Evolutionary conservation across 2,797 vertebrate species (phyloP).

Genomic region (Amblyraja radiata): DNA sequence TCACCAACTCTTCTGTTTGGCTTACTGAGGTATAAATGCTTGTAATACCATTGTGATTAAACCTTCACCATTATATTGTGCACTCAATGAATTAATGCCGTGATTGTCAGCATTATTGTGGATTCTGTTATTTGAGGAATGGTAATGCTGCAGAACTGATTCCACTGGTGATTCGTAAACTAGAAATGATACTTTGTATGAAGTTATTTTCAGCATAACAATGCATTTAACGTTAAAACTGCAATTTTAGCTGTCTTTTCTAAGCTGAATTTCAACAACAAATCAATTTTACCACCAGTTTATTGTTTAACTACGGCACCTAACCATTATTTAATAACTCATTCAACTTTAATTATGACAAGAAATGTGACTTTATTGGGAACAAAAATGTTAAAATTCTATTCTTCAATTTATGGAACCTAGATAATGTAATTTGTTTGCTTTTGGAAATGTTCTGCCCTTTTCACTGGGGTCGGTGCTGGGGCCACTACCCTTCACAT

Average conservation of each 20-base stretch:
- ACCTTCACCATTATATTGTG: background rate
- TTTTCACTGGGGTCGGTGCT: too few species aligned
- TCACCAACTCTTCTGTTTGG: constrained; percentile 81
- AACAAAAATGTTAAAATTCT: background rate
- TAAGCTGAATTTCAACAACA: background rate
- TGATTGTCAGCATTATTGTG: background rate
- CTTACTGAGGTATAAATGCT: constrained; percentile 71
- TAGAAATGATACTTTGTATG: background rate
- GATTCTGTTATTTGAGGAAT: background rate
- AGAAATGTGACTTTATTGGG: background rate
- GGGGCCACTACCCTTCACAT: too few species aligned
- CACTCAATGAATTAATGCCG: background rate
- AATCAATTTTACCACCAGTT: background rate
- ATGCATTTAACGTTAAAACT: background rate
- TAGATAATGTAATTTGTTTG: background rate
- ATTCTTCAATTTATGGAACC: background rate
- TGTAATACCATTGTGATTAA: background rate
- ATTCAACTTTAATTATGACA: background rate
- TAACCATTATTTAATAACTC: background rate
- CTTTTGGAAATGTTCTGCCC: background rate
- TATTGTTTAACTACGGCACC: background rate
- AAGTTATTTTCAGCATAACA: background rate
- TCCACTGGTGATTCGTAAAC: background rate
- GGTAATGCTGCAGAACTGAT: background rate
- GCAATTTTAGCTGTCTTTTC: background rate